A percentile compares a stretch with the other conserved stretches of the same genome.
Conservation (phyloP, 2,113 vertebrate species). For the Bos javanicus region DNA sequence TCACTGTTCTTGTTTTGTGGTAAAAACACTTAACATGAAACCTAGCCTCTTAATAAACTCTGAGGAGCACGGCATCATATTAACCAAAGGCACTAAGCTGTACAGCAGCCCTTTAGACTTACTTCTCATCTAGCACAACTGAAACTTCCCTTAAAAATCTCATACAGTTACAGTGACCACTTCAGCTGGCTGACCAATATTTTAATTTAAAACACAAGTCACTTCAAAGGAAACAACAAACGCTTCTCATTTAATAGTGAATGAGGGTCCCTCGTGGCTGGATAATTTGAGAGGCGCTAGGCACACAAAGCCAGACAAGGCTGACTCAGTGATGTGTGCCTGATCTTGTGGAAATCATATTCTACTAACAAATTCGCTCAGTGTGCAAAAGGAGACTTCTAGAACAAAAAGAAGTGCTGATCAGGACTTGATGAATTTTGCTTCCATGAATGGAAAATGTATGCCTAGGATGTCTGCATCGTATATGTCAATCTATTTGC, state of each 20-base stretch:
- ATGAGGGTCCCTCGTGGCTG: background rate
- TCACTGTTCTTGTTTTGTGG: background rate
- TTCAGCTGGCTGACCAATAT: background rate
- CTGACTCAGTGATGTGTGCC: accelerated
- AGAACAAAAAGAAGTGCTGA: background rate
- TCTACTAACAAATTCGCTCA: background rate
- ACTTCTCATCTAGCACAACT: background rate
- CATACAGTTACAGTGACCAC: background rate
- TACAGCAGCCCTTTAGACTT: background rate
- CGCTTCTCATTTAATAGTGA: background rate
- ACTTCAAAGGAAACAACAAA: background rate
- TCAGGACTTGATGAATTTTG: background rate
- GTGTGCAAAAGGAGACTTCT: background rate
- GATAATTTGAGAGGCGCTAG: background rate
- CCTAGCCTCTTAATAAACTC: too few species aligned
- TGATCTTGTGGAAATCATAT: background rate
- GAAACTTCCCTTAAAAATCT: background rate
- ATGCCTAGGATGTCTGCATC: background rate
- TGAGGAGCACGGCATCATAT: accelerated
- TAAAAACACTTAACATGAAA: background rate
- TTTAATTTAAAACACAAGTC: background rate
- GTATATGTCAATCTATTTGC: background rate
- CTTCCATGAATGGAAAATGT: background rate
- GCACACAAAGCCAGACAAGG: background rate
- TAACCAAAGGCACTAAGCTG: accelerated